Base-by-base conservation (phyloP, 2,888 invertebrate species). In the Lasius fuliginosus region DNA sequence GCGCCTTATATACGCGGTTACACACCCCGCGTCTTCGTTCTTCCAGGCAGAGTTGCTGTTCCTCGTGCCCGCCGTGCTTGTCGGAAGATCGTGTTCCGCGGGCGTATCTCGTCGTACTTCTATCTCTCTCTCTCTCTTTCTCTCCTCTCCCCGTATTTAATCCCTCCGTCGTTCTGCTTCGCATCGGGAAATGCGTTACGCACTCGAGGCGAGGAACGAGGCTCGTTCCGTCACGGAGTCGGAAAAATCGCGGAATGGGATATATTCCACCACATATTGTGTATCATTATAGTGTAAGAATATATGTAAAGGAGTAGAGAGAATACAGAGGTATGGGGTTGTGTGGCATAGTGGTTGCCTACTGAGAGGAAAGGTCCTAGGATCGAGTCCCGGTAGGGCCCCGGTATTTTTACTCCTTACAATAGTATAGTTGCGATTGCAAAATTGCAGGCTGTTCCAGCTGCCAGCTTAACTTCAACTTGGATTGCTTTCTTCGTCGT, bases 161-260 rank as follows among this genome's bases (percentile, higher is more conserved):
- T 71, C 42, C 71, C 79, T 30, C 36, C 36, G n/a, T 36, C 40
- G 56, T 56, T 67, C 40, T 27, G 76, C 30, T 40, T 46, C 42
- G 79, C 42, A 46, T 58, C 71, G 53, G 65, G 42, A 30, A 69
- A 69, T 46, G 58, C 46, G 23, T 68, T 69, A 58, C 58, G 30
- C 77, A n/a, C 56, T 68, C 56, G 65, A 12, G 76, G 11, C 56
- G 40, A 40, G 12, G 68, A 77, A 23, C 49, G 67, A 27, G 76
- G 53, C 27, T 79, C 42, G 79, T 53, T n/a, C 58, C 58, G 46
- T 69, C 58, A 58, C 58, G 15, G 15, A 30, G 60, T n/a, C 30
- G 18, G 46, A 68, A 68, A 46, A 67, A 40, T n/a, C 56, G 23
- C 42, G 42, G 18, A 60, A 71, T 71, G 58, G 23, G 71, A 71